Evolutionary conservation across 2,797 vertebrate genomes (phyloP).

Genomic region (Distichodus sexfasciatus): DNA sequence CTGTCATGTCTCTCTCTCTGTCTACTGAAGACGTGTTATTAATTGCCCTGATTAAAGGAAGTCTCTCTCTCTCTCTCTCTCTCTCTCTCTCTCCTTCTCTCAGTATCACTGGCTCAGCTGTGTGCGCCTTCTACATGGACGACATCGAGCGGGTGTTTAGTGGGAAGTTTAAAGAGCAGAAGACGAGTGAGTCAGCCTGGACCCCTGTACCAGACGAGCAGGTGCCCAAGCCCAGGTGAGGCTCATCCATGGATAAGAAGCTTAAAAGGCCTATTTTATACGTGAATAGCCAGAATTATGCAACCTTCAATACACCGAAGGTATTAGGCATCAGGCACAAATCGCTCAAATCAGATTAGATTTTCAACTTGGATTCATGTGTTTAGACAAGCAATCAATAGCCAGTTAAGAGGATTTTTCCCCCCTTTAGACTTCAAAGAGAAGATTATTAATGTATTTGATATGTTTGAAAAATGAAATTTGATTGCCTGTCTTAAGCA

Average conservation of each 20-base stretch:
- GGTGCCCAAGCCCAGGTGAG: slow-evolving; percentile 88
- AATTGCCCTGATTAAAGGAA: too few relatives aligned
- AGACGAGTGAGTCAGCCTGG: slow-evolving; percentile 84
- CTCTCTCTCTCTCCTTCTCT: too few relatives aligned
- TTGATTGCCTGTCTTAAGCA: neutral
- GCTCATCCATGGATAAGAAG: neutral
- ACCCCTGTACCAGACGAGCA: slow-evolving; percentile 84
- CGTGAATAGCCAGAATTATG: too few relatives aligned
- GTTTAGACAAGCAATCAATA: neutral
- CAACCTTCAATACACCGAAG: too few relatives aligned
- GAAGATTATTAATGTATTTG: slow-evolving; percentile 3
- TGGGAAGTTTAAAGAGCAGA: slow-evolving; percentile 91
- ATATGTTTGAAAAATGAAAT: neutral
- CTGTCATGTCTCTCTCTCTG: neutral
- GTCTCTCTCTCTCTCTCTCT: too few relatives aligned
- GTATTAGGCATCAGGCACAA: too few relatives aligned
- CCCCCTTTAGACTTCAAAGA: slow-evolving; percentile 1
- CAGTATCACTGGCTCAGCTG: slow-evolving; percentile 93
- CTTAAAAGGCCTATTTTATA: too few relatives aligned
- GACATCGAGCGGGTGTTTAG: slow-evolving; percentile 86
- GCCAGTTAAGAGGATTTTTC: neutral
- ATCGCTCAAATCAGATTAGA: neutral
- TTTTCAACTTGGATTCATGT: neutral
- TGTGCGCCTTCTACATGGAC: slow-evolving; percentile 95
- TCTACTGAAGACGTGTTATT: neutral